Evolutionary conservation across 2,888 invertebrate species (phyloP), one percentile per base, ranked within the genome.

Genomic region (Hecatera dysodea): DNA sequence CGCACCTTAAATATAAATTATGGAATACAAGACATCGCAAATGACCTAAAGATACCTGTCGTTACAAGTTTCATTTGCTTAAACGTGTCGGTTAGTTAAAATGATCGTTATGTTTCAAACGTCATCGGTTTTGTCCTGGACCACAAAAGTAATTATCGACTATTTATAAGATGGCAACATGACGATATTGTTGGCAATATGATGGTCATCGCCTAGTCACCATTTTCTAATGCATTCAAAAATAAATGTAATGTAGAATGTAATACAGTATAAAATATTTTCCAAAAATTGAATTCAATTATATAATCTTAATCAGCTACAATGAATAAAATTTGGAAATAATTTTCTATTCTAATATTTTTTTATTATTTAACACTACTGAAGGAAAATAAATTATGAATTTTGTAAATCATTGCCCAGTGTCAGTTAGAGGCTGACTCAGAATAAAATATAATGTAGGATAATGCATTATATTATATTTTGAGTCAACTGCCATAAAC

Each of bases 41-140:
- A 82, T 59, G n/a, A 29, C 52, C 70, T 68, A 33, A 72, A 84
- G 44, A 46, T 55, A 12, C n/a, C 4, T 65, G 53, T 61, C 59
- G 70, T 75, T 80, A 80, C n/a, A 57, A 39, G 22, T 64, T 48
- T 67, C 39, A 71, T 84, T 82, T 79, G 24, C 59, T 62, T 74
- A 61, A 77, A 70, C 42, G 57, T 48, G 59, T 56, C 50, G 53
- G 27, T 65, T 12, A 42, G 39, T 67, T 65, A 72, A 61, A 78
- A 70, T 29, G 55, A 57, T 63, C 62, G 55, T 68, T 68, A 53
- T 24, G 39, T 66, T 59, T 12, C 7, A 44, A 36, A 63, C 78
- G 83, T 83, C 85, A 85, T 56, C 36, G 36, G 59, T 75, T 74
- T 74, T 83, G 81, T 85, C 22, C 17, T 67, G 60, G 27, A 62